Conservation (phyloP, 2,797 vertebrate genomes). For the Hemitrygon akajei region DNA sequence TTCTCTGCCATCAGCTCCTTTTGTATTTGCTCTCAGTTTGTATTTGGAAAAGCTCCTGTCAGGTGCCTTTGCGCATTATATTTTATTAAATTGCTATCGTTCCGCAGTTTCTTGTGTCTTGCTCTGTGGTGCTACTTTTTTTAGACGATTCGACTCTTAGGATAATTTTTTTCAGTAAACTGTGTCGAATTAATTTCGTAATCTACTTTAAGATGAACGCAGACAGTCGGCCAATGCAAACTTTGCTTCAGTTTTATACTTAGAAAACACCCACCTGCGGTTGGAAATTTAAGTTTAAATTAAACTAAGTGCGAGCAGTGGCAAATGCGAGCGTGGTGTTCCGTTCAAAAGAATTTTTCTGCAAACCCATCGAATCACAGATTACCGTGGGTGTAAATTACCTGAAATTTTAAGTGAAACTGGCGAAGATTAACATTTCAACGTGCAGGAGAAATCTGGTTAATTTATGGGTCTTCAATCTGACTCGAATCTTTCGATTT, state of each 20-base stretch:
- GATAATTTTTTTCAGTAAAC: not conserved
- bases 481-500: not conserved
- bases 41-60: too few relatives aligned
- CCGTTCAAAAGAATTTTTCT: not conserved
- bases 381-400: not conserved
- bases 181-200: not conserved
- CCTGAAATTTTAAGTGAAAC: not conserved
- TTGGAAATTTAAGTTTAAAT: constrained; percentile 12
- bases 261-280: not conserved
- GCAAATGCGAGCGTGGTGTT: not conserved
- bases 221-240: not conserved
- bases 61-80: too few relatives aligned
- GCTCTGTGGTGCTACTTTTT: not conserved
- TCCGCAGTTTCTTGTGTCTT: not conserved
- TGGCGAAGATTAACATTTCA: not conserved
- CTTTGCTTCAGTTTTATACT: not conserved
- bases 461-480: not conserved
- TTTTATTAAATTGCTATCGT: too few relatives aligned
- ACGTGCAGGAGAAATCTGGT: not conserved
- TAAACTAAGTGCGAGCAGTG: not conserved
- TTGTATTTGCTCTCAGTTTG: too few relatives aligned
- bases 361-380: not conserved
- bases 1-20: too few relatives aligned
- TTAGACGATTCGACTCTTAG: not conserved
- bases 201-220: not conserved